Percentiles rank a stretch among this genome's conserved stretches.
phyloP scores from a whole-genome alignment of 1,140 invertebrate genomes.

The Ips nitidus region DNA sequence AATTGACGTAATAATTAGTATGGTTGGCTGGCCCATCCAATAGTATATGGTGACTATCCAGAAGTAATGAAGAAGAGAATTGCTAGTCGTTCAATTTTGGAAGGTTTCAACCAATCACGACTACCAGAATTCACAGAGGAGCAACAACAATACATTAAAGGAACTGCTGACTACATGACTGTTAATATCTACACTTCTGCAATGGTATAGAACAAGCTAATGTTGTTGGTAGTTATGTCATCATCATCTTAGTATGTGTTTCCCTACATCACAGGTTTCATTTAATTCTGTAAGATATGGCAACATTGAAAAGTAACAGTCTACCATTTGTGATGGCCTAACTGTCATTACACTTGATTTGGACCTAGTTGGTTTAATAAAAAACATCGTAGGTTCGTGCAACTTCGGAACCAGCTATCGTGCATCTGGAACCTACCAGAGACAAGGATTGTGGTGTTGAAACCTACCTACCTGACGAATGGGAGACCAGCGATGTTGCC shows the following conservation, averaged over 20 bases:
- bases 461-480: constrained; percentile 26
- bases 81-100: constrained; percentile 56
- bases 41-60: constrained; percentile 67
- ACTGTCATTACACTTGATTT: too few species aligned
- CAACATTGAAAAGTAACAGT: too few species aligned
- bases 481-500: constrained; percentile 26
- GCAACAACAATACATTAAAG: constrained; percentile 52
- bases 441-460: constrained; percentile 8
- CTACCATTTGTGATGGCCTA: too few species aligned
- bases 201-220: neutral
- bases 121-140: constrained; percentile 60
- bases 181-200: constrained; percentile 8
- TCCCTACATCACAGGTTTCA: too few species aligned
- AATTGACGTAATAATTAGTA: constrained; percentile 51
- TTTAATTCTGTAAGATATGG: too few species aligned
- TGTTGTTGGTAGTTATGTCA: neutral
- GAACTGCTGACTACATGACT: constrained; percentile 9
- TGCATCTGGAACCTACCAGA: neutral
- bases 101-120: constrained; percentile 60
- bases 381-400: neutral
- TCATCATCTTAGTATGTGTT: too few species aligned
- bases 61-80: constrained; percentile 60
- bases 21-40: constrained; percentile 64
- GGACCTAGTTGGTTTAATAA: too few species aligned
- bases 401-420: neutral